Conservation (phyloP, 2,797 vertebrate species). For the Phoxinus dragarum region DNA sequence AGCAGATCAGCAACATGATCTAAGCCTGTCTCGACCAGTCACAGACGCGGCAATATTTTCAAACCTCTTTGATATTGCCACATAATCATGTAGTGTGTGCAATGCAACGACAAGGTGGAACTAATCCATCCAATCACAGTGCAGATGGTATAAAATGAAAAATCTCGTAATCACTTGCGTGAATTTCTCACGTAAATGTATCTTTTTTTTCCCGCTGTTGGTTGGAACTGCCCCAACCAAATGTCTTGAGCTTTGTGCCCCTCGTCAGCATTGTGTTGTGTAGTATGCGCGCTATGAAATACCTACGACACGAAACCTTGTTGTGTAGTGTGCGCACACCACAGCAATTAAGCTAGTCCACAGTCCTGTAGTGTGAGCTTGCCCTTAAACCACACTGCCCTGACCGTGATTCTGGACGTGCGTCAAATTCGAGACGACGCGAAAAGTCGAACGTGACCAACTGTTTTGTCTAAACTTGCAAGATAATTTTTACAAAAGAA, state of each 20-base stretch:
- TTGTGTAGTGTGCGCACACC: too few relatives aligned
- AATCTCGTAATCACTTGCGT: background rate
- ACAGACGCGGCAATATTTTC: too few relatives aligned
- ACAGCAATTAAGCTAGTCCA: too few relatives aligned
- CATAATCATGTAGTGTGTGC: background rate
- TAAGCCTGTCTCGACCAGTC: too few relatives aligned
- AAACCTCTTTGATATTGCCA: background rate
- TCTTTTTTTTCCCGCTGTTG: too few relatives aligned
- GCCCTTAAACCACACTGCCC: background rate
- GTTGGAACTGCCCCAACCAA: background rate
- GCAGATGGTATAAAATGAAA: too few relatives aligned
- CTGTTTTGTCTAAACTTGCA: constrained; percentile 30
- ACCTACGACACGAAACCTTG: too few relatives aligned
- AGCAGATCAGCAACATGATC: too few relatives aligned
- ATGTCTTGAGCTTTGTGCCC: background rate
- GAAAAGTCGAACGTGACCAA: background rate
- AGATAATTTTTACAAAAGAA: background rate
- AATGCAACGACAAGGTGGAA: background rate
- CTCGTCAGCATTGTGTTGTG: background rate
- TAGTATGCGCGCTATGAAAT: background rate
- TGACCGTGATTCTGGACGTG: background rate
- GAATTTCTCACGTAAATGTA: background rate
- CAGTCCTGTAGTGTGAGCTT: too few relatives aligned
- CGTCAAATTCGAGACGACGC: background rate
- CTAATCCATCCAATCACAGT: background rate